Percentiles rank a stretch among this genome's conserved stretches.
phyloP scores from a whole-genome alignment of 2,797 vertebrate genomes.

The Meriones psammophilus region DNA sequence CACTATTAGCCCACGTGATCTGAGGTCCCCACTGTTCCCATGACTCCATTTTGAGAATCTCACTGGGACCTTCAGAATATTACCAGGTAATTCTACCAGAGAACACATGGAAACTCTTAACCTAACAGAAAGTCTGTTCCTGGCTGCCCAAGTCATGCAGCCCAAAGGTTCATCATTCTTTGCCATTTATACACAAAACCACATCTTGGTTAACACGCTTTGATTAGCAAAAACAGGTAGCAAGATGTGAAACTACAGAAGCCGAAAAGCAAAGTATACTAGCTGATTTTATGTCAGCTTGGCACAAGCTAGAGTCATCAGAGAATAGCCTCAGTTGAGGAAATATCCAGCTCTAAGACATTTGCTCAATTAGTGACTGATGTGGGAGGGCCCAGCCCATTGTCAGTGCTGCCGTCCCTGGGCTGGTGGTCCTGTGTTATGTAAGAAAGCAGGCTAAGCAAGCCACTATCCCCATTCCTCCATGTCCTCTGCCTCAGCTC shows the following conservation, averaged over 20 bases:
- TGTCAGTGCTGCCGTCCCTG: background rate
- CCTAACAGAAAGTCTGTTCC: too few species aligned
- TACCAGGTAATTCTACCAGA: too few species aligned
- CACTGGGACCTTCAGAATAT: too few species aligned
- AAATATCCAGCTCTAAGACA: background rate
- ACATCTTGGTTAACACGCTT: background rate
- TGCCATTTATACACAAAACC: background rate
- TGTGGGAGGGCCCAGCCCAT: background rate
- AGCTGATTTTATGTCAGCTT: background rate
- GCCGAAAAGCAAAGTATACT: background rate
- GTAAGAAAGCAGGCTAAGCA: background rate
- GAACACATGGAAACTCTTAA: too few species aligned
- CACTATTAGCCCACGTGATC: too few species aligned
- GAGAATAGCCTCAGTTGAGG: background rate
- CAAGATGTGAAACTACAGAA: background rate
- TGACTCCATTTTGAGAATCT: too few species aligned
- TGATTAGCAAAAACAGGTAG: background rate
- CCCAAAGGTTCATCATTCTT: too few species aligned
- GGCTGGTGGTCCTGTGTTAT: background rate
- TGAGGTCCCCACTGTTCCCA: too few species aligned
- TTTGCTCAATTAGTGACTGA: background rate
- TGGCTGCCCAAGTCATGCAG: background rate
- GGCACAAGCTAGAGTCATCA: background rate
- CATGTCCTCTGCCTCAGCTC: background rate
- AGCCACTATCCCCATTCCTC: background rate